Percentiles rank a stretch among this genome's conserved stretches.
Evolutionary conservation across 2,888 invertebrate species (phyloP).

Genomic region (Sipha maydis): DNA sequence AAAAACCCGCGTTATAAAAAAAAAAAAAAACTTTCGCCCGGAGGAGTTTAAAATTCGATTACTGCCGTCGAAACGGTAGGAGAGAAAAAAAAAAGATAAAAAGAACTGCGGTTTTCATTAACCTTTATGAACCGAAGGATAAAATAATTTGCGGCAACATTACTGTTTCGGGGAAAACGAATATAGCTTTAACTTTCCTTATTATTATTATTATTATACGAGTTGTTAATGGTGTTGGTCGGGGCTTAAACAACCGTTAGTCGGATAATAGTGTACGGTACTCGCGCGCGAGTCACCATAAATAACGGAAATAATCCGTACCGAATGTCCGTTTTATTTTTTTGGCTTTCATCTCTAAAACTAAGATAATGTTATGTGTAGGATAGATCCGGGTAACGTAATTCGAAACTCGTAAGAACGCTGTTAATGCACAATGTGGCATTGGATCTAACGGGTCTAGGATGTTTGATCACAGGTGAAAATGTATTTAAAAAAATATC

Average conservation of each 20-base stretch:
- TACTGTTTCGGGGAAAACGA: slow-evolving; percentile 42
- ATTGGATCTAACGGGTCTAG: too few species aligned
- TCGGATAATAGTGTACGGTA: slow-evolving; percentile 14
- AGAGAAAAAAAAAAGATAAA: background rate
- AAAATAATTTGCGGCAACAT: slow-evolving; percentile 58
- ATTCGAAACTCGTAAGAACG: background rate
- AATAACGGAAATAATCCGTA: slow-evolving; percentile 44
- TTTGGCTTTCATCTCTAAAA: background rate
- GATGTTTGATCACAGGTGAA: too few species aligned
- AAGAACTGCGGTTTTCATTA: slow-evolving; percentile 57
- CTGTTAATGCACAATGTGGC: background rate
- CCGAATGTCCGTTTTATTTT: slow-evolving; percentile 27
- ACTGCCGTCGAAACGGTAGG: background rate
- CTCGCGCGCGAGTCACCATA: background rate
- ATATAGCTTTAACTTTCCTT: slow-evolving; percentile 50
- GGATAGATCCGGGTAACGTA: background rate
- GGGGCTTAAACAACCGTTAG: slow-evolving; percentile 47
- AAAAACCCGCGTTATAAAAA: slow-evolving; percentile 30
- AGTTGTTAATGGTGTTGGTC: slow-evolving; percentile 54
- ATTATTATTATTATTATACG: slow-evolving; percentile 46
- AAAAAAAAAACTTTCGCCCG: slow-evolving; percentile 51
- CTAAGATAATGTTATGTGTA: background rate
- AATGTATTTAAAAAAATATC: too few species aligned
- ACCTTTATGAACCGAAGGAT: slow-evolving; percentile 51
- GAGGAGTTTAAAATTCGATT: slow-evolving; percentile 61